Evolutionary conservation across 2,797 vertebrate genomes (phyloP), one percentile per base, ranked within the genome.

Genomic region (Acanthurus tractus): DNA sequence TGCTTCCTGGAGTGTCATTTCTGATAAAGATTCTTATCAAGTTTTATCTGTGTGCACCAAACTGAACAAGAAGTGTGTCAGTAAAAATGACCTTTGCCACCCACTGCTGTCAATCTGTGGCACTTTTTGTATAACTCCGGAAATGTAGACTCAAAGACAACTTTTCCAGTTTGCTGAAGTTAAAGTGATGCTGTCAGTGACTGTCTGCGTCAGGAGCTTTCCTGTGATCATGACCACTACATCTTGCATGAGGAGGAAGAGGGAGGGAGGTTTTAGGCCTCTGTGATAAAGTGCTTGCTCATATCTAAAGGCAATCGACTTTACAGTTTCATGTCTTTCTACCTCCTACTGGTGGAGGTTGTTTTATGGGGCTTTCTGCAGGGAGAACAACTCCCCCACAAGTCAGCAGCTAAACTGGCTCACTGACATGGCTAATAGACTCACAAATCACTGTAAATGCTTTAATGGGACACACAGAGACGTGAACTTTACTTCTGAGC

Each of bases 1-100:
- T 95, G 93, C 94, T 92, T 87, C 83, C 88, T 78, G 34, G 53
- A 66, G 67, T 65, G 84, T 89, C 65, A 82, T 84, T 90, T 92
- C 81, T 91, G 87, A 90, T 89, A 80, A 87, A 91, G 78, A 86
- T 88, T 73, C 18, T 56, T 73, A 77, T 90, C 76, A 81, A 59
- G 79, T 29, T 17, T 64, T 42, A 49, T 67, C 23, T 76, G 29
- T 13, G 15, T n/a, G 61, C 17, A 22, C 52, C 38, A 3, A 80
- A 54, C 17, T 52, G 20, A 22, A 52, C 23, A 49, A n/a, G 3
- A 50, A n/a, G 6, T 22, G 3, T 34, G 52, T 29, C 23, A 23
- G 15, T 49, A 36, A 34, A 73, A 58, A 23, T 20, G 0, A 23
- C 14, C 6, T 9, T 11, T 40, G 22, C 56, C 11, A 13, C 13